These are phyloP conservation scores for Oenanthe oenanthe DNA, from an alignment of 2,113 vertebrate species.

Conservation along the genomic window DNA sequence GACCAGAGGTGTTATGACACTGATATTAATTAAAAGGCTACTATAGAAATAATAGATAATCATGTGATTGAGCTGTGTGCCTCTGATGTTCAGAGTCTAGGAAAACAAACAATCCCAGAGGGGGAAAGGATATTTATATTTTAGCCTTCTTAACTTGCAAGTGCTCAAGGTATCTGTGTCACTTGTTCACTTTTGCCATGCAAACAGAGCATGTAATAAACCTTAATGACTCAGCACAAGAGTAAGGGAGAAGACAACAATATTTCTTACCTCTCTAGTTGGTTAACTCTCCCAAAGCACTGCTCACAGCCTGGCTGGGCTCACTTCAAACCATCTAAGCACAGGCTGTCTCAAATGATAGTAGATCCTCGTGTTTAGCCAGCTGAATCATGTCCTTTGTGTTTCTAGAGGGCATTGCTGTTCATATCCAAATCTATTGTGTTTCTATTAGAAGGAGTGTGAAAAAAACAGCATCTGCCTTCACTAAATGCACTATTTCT, in stretches of 20 bases:
- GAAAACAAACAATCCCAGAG: not conserved
- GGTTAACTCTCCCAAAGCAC: not conserved
- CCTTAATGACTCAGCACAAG: not conserved
- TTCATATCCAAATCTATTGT: not conserved
- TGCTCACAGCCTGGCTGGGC: not conserved
- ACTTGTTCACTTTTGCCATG: not conserved
- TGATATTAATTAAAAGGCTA: constrained; percentile 1
- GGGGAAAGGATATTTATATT: not conserved
- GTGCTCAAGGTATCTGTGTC: not conserved
- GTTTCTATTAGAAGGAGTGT: not conserved
- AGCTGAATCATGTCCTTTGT: not conserved
- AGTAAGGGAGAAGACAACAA: not conserved
- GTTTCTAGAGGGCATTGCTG: not conserved
- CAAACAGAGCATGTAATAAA: not conserved
- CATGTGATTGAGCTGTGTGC: not conserved
- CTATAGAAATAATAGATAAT: not conserved
- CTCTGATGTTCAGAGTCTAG: not conserved
- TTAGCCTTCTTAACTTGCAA: not conserved
- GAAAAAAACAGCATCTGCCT: not conserved
- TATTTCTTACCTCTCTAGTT: not conserved
- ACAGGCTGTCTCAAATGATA: not conserved
- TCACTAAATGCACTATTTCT: not conserved
- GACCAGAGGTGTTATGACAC: not conserved
- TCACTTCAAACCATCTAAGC: not conserved
- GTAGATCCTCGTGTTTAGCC: not conserved